A percentile compares a stretch with the other conserved stretches of the same genome.
Conservation (phyloP, 2,888 invertebrate genomes). For the Scaptomyza parva region DNA sequence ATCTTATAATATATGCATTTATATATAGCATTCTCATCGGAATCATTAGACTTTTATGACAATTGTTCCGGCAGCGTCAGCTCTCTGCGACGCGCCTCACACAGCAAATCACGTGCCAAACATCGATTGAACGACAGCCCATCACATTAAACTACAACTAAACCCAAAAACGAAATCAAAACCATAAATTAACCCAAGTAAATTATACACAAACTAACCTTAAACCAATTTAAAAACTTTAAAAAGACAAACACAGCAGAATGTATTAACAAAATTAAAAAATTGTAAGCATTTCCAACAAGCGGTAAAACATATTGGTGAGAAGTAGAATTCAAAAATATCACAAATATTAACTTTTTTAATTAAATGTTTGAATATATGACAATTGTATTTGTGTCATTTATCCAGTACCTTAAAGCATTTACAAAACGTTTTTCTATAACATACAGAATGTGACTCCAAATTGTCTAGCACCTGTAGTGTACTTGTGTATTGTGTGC, state of each 20-base stretch:
- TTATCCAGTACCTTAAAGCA: conserved; percentile 65
- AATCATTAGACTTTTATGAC: conserved; percentile 85
- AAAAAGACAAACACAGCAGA: conserved; percentile 14
- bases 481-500: conserved; percentile 34
- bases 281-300: conserved; percentile 21
- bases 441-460: conserved; percentile 19
- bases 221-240: conserved; percentile 8
- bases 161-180: conserved; percentile 29
- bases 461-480: conserved; percentile 49
- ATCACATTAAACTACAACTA: conserved; percentile 80
- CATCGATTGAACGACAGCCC: conserved; percentile 85
- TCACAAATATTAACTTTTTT: conserved; percentile 44
- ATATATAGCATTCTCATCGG: conserved; percentile 85
- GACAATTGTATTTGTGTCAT: conserved; percentile 49
- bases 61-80: conserved; percentile 85
- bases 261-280: conserved; percentile 35
- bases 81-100: conserved; percentile 85
- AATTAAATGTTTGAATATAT: conserved; percentile 43
- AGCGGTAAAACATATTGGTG: conserved; percentile 3
- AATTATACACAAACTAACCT: conserved; percentile 26
- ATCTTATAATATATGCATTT: conserved; percentile 30
- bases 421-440: conserved; percentile 56
- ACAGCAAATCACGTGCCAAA: conserved; percentile 85
- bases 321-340: conserved; percentile 19
- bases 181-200: conserved; percentile 25